Base-by-base conservation (phyloP, 2,113 vertebrate genomes). In the Hydrochoerus hydrochaeris region DNA sequence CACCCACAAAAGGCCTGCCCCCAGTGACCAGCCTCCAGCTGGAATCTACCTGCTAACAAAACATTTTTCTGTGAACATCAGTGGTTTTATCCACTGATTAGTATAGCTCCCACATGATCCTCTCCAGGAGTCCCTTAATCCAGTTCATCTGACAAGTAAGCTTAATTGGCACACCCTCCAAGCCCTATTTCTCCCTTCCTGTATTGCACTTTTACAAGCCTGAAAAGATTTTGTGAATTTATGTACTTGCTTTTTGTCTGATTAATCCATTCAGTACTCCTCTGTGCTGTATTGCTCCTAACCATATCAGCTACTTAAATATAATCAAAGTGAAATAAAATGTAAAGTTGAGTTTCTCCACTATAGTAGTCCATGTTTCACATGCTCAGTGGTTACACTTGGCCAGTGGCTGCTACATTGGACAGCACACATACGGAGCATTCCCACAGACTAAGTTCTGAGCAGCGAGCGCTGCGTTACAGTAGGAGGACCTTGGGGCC, bases 311-410 rank as follows among this genome's bases (percentile, higher is more conserved):
- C 46, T 87, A 67, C 85, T 94, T 84, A 52, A 95, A 90, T 88
- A 30, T 28, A 84, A 85, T 44, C 19, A 75, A 95, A 88, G 83
- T 87, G 12, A 95, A 95, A 62, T 41, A 30, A 89, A 73, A 75
- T 22, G 26, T 77, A 62, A 95, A 65, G 77, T 58, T 60, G 32
- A 63, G 30, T 65, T 85, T 38, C 71, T 95, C 14, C 1, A 3
- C 71, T 85, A 19, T 16, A 41, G 26, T 49, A 65, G 41, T 38
- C 49, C n/a, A 80, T 46, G 38, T 81, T 92, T 35, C 44, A 88
- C n/a, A 58, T 71, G 11, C 35, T 91, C 22, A 1, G 0, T 54
- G 7, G 30, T 22, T 14, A 14, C 14, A 1, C 14, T 30, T 58
- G 62, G 32, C 63, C 85, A 1, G 12, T 57, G 41, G 78, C 65